Evolutionary conservation across 2,888 invertebrate species (phyloP).

Genomic region (Clanis bilineata): DNA sequence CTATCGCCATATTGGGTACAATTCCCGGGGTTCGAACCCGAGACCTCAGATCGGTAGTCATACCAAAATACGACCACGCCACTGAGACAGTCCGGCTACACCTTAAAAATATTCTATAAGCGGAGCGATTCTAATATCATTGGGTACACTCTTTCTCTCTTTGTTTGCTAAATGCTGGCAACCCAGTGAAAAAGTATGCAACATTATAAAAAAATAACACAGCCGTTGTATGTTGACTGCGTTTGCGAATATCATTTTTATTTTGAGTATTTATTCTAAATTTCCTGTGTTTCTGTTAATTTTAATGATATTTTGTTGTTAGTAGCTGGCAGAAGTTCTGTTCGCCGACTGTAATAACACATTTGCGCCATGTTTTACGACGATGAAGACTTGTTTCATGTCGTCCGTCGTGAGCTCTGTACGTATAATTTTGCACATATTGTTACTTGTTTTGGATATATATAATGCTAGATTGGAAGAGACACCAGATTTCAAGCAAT

Average conservation of each 20-base stretch:
- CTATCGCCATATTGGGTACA: too few species aligned
- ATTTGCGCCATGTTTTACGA: slow-evolving; percentile 58
- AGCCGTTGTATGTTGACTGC: slow-evolving; percentile 72
- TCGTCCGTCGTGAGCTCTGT: slow-evolving; percentile 65
- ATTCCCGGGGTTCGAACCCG: too few species aligned
- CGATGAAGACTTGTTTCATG: slow-evolving; percentile 60
- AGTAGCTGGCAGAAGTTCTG: background rate
- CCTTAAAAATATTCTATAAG: too few species aligned
- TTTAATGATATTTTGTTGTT: slow-evolving; percentile 13
- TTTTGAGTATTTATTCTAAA: slow-evolving; percentile 64
- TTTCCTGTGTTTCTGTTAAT: slow-evolving; percentile 50
- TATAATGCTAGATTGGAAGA: background rate
- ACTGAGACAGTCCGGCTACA: too few species aligned
- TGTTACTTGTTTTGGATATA: background rate
- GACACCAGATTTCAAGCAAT: background rate
- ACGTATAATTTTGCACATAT: slow-evolving; percentile 27
- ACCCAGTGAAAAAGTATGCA: background rate
- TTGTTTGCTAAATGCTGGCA: too few species aligned
- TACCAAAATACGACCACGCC: too few species aligned
- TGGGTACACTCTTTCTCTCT: too few species aligned
- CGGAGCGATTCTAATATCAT: too few species aligned
- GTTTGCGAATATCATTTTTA: slow-evolving; percentile 61
- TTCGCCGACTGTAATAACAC: slow-evolving; percentile 7
- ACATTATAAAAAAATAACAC: slow-evolving; percentile 42
- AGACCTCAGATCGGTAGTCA: too few species aligned